Conservation (phyloP, 2,888 invertebrate species). For the Trilocha varians region DNA sequence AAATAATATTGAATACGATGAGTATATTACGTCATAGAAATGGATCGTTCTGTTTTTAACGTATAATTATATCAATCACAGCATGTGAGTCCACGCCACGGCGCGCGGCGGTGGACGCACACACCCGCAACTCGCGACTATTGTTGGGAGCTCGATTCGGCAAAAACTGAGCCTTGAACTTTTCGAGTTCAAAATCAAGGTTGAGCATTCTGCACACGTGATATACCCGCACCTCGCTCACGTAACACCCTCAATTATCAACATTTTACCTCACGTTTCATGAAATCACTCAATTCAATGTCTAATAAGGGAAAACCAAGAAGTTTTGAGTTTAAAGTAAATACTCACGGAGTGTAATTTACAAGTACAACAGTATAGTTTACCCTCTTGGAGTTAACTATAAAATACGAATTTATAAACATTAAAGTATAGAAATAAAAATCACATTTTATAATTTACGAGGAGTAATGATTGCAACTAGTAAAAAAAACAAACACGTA, state of each 20-base stretch:
- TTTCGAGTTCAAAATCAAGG: constrained; percentile 64
- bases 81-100: constrained; percentile 21
- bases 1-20: background rate
- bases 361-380: no score
- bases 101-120: constrained; percentile 18
- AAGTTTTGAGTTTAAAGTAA: no score
- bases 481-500: background rate
- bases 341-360: no score
- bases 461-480: no score
- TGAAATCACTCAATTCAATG: no score
- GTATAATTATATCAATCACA: constrained; percentile 24
- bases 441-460: no score
- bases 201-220: constrained; percentile 47
- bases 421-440: no score
- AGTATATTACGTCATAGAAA: constrained; percentile 3
- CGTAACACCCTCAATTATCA: constrained; percentile 35
- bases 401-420: no score
- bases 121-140: constrained; percentile 32
- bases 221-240: constrained; percentile 45
- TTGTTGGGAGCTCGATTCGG: constrained; percentile 41
- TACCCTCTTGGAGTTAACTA: no score
- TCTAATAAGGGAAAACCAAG: no score
- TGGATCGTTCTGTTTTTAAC: constrained; percentile 14
- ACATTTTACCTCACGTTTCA: background rate
- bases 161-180: constrained; percentile 71